Percentiles rank a stretch among this genome's conserved stretches.
Evolutionary conservation across 2,113 vertebrate genomes (phyloP).

Genomic region (Saguinus midas): DNA sequence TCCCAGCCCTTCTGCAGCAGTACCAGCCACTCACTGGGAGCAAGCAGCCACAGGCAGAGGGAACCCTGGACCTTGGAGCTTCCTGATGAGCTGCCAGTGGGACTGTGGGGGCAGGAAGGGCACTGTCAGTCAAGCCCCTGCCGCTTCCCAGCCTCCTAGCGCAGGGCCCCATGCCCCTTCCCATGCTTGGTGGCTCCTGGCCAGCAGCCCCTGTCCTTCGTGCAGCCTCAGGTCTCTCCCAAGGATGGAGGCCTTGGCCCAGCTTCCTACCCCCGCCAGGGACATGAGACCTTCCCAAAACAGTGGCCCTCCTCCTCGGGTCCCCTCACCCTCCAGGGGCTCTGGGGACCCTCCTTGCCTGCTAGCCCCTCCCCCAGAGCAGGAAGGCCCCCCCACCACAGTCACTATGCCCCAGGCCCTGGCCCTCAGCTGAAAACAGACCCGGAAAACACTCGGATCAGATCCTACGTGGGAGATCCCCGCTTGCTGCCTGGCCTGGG

Average conservation of each 20-base stretch:
- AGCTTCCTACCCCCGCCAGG: background rate
- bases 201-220: background rate
- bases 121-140: background rate
- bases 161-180: background rate
- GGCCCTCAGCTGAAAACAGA: background rate
- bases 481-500: accelerated
- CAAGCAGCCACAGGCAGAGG: background rate
- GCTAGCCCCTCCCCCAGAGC: background rate
- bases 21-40: background rate
- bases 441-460: no score
- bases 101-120: background rate
- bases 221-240: background rate
- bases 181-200: background rate
- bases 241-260: background rate
- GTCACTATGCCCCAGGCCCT: background rate
- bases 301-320: accelerated
- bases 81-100: accelerated
- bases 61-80: background rate
- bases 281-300: no score
- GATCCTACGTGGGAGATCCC: background rate
- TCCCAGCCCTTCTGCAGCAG: background rate
- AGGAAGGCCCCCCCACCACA: accelerated
- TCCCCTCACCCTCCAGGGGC: background rate
- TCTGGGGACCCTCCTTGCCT: background rate
- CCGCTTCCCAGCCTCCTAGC: background rate